Percentiles rank a stretch among this genome's conserved stretches.
Evolutionary conservation across 2,113 vertebrate genomes (phyloP).

Genomic region (Cranoglanis bouderius): DNA sequence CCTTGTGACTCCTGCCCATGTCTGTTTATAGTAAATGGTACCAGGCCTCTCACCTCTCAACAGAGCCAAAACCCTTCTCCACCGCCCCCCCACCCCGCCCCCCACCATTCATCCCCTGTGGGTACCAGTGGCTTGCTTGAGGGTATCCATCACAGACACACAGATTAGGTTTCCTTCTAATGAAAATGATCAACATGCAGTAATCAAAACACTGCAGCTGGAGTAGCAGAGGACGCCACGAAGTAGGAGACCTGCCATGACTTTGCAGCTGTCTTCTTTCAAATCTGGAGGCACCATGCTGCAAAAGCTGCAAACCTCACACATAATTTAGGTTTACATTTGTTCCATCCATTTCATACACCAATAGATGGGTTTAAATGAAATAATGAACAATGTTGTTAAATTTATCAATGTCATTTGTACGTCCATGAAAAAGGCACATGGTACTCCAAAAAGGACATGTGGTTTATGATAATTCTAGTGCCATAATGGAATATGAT

Average conservation of each 20-base stretch:
- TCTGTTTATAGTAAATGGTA: constrained; percentile 75
- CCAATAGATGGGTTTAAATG: not conserved
- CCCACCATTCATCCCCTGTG: constrained; percentile 58
- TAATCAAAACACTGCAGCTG: constrained; percentile 61
- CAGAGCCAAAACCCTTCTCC: not conserved
- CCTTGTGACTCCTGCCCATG: constrained; percentile 59
- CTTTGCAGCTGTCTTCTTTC: constrained; percentile 38
- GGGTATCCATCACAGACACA: constrained; percentile 56
- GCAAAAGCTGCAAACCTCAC: constrained; percentile 27
- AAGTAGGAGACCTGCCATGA: constrained; percentile 18
- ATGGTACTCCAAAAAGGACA: not conserved
- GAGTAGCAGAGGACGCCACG: constrained; percentile 50
- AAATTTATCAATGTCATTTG: constrained; percentile 11
- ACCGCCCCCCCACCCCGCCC: constrained; percentile 21
- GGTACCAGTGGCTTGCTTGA: constrained; percentile 63
- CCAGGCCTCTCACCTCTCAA: constrained; percentile 54
- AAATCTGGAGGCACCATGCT: constrained; percentile 16
- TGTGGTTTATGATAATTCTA: constrained; percentile 9
- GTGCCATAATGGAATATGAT: constrained; percentile 23
- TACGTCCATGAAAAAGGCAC: not conserved
- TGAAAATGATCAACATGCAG: constrained; percentile 68
- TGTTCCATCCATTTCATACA: constrained; percentile 26
- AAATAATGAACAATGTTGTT: not conserved
- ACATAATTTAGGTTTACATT: constrained; percentile 29
- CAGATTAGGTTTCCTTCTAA: constrained; percentile 68